A percentile compares a stretch with the other conserved stretches of the same genome.
phyloP scores from a whole-genome alignment of 2,797 vertebrate species.

The Enteromius unitaeniatus region DNA sequence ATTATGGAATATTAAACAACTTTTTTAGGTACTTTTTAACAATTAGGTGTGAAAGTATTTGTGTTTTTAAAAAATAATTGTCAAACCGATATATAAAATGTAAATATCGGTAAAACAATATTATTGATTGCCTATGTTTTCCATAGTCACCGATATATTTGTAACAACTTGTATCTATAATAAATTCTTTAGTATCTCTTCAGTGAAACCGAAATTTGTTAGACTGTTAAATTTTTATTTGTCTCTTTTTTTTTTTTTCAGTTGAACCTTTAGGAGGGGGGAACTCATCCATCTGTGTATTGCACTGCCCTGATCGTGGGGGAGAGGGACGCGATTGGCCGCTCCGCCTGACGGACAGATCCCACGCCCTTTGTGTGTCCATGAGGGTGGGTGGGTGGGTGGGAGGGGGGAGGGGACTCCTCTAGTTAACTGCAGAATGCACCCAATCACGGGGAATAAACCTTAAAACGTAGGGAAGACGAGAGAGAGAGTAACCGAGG shows the following conservation, averaged over 20 bases:
- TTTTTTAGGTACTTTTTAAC: no score
- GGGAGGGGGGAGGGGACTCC: conserved; percentile 80
- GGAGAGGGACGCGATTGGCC: conserved; percentile 82
- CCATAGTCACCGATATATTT: no score
- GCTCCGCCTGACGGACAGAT: conserved; percentile 84
- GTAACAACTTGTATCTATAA: no score
- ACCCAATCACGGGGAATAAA: conserved; percentile 76
- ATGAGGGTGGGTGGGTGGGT: conserved; percentile 81
- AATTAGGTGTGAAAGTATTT: neutral
- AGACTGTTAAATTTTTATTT: no score
- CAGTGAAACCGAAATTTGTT: neutral
- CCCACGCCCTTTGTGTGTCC: conserved; percentile 85
- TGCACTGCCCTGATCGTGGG: conserved; percentile 90
- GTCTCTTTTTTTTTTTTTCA: conserved; percentile 56
- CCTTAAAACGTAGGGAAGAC: conserved; percentile 52
- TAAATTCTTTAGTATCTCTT: no score
- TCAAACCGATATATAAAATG: neutral
- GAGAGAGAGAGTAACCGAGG: conserved; percentile 70
- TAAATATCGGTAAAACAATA: neutral
- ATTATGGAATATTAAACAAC: neutral
- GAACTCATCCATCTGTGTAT: conserved; percentile 90
- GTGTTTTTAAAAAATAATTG: neutral
- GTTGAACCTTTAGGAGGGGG: conserved; percentile 87
- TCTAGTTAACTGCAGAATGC: conserved; percentile 84
- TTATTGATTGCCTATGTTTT: neutral